A percentile compares a stretch with the other conserved stretches of the same genome.
phyloP scores from a whole-genome alignment of 1,140 invertebrate species.

The Calliopsis andreniformis region DNA sequence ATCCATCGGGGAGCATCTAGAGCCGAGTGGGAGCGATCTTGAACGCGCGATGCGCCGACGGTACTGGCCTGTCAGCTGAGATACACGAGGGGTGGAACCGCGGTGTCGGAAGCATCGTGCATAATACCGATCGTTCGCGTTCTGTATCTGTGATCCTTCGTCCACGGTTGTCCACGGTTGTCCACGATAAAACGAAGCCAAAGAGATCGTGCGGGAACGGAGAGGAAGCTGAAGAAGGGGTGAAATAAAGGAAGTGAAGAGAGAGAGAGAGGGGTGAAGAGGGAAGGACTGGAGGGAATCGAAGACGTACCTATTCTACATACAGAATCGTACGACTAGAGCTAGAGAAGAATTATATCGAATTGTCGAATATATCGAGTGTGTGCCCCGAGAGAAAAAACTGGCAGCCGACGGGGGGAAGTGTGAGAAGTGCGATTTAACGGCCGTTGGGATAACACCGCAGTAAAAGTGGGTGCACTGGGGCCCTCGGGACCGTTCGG shows the following conservation, averaged over 20 bases:
- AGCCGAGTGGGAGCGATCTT: constrained; percentile 15
- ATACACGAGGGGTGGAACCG: not conserved
- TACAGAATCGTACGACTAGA: no score
- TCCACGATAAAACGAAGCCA: no score
- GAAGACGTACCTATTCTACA: no score
- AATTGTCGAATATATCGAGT: constrained; percentile 49
- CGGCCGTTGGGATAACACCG: constrained; percentile 66
- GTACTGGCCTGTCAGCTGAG: constrained; percentile 43
- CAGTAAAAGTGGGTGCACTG: constrained; percentile 80
- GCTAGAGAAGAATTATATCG: not conserved
- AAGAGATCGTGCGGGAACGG: no score
- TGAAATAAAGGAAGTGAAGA: constrained; percentile 1
- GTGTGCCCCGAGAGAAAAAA: constrained; percentile 47
- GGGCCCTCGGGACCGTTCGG: constrained; percentile 79
- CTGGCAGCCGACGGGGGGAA: constrained; percentile 53
- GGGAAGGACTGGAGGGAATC: constrained; percentile 23
- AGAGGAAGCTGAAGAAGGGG: no score
- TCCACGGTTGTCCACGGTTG: no score
- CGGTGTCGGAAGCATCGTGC: not conserved
- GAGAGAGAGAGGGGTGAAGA: not conserved
- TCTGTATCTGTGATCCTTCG: constrained; percentile 1
- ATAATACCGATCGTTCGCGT: no score
- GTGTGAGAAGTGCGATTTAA: constrained; percentile 67
- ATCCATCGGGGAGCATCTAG: constrained; percentile 21
- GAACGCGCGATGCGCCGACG: constrained; percentile 46